Evolutionary conservation across 2,797 vertebrate genomes (phyloP).

Genomic region (Scarus forsteni): DNA sequence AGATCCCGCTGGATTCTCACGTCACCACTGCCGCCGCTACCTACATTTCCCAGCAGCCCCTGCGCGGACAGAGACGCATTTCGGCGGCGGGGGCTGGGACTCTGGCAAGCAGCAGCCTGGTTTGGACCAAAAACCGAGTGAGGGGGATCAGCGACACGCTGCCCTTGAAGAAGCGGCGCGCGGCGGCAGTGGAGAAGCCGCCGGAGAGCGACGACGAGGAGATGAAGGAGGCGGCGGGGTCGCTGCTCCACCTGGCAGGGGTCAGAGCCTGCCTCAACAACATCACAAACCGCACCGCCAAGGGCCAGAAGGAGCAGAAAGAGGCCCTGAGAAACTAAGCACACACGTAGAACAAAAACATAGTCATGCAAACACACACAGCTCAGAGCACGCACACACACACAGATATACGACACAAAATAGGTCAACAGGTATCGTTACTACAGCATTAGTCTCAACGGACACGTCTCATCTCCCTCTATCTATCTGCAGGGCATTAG

Average conservation of each 20-base stretch:
- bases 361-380: conserved; percentile 43
- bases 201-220: conserved; percentile 97
- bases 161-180: conserved; percentile 97
- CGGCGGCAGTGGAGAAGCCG: conserved; percentile 92
- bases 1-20: conserved; percentile 88
- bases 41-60: conserved; percentile 87
- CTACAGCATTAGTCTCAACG: conserved; percentile 80
- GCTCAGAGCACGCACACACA: conserved; percentile 33
- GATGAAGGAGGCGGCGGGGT: conserved; percentile 99
- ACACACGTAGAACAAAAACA: conserved; percentile 52
- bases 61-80: conserved; percentile 88
- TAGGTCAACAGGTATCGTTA: conserved; percentile 80
- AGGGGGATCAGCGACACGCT: conserved; percentile 92
- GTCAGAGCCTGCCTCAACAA: conserved; percentile 96
- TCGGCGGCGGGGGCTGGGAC: conserved; percentile 81
- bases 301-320: conserved; percentile 97
- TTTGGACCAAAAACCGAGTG: conserved; percentile 88
- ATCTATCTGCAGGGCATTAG: conserved; percentile 98
- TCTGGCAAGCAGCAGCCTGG: conserved; percentile 87
- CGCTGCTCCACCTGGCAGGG: conserved; percentile 95
- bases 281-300: conserved; percentile 97
- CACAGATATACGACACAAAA: conserved; percentile 59
- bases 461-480: conserved; percentile 82
- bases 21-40: conserved; percentile 78
- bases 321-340: conserved; percentile 93